phyloP scores from a whole-genome alignment of 2,797 vertebrate species.

The Syngnathus acus region DNA sequence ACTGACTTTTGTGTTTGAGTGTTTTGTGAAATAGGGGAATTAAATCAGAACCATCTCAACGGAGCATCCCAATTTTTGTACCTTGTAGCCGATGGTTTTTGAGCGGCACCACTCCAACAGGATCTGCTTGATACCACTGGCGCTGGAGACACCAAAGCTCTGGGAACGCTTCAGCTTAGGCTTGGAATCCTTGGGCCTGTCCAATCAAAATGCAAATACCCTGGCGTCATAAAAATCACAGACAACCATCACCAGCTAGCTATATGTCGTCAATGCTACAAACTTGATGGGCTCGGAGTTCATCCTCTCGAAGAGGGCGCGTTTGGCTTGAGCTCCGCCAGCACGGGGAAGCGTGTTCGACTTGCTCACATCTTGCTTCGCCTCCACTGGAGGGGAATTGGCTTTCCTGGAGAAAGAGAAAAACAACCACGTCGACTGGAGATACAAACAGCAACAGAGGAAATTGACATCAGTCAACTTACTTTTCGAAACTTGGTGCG shows the following conservation, averaged over 20 bases:
- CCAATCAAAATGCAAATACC: not conserved
- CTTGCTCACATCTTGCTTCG: constrained; percentile 71
- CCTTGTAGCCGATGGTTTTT: constrained; percentile 92
- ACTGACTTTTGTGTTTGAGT: too few species aligned
- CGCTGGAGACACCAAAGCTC: constrained; percentile 84
- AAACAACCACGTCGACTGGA: not conserved
- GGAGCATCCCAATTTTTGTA: constrained; percentile 23
- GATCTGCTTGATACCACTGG: constrained; percentile 90
- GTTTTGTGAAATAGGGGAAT: too few species aligned
- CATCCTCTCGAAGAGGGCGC: constrained; percentile 80
- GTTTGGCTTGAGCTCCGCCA: constrained; percentile 74
- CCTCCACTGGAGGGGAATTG: constrained; percentile 48
- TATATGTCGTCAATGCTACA: not conserved
- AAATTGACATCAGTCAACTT: constrained; percentile 17
- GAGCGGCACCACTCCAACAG: constrained; percentile 94
- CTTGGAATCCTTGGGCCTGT: constrained; percentile 66
- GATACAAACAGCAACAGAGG: not conserved
- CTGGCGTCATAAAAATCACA: too few species aligned
- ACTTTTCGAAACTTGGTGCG: constrained; percentile 56
- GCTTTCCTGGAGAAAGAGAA: constrained; percentile 31
- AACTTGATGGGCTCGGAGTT: constrained; percentile 78
- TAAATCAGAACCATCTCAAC: too few species aligned
- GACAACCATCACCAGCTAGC: too few species aligned
- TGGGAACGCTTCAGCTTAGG: constrained; percentile 87
- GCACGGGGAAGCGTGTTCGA: constrained; percentile 78